These are phyloP conservation scores for Papilio glaucus DNA, from an alignment of 1,140 invertebrate species.

Conservation along the genomic window DNA sequence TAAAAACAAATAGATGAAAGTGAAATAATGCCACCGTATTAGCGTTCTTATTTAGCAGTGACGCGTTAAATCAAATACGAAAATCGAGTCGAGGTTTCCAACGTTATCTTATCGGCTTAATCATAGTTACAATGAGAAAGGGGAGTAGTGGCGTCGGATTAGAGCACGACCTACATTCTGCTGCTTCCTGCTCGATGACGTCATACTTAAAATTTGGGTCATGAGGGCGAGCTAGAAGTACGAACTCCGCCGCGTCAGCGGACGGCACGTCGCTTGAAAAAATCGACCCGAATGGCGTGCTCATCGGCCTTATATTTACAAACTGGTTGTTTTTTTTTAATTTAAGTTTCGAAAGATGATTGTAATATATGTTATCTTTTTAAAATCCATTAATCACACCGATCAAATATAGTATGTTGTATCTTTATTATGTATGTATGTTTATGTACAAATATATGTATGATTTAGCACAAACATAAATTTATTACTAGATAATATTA, in stretches of 20 bases:
- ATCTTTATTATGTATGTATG: too few species aligned
- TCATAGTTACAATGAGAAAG: constrained; percentile 30
- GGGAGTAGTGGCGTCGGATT: constrained; percentile 42
- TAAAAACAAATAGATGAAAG: background rate
- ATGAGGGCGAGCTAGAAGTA: constrained; percentile 62
- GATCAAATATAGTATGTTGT: too few species aligned
- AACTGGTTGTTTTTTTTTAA: background rate
- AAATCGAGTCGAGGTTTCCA: background rate
- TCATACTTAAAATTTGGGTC: constrained; percentile 74
- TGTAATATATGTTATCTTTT: background rate
- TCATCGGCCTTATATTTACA: constrained; percentile 8
- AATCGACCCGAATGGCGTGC: constrained; percentile 55
- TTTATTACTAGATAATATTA: background rate
- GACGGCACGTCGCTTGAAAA: constrained; percentile 46
- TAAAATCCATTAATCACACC: too few species aligned
- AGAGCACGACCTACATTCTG: constrained; percentile 67
- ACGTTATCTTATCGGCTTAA: constrained; percentile 22
- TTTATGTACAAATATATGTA: too few species aligned
- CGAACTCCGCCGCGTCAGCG: constrained; percentile 39
- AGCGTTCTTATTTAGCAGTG: background rate
- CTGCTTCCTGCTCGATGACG: constrained; percentile 69
- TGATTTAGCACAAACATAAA: background rate
- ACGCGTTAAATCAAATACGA: constrained; percentile 13
- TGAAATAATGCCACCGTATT: background rate
- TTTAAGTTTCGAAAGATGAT: background rate